Percentiles rank a stretch among this genome's conserved stretches.
phyloP scores from a whole-genome alignment of 1,140 invertebrate species.

The Caerostris darwini region DNA sequence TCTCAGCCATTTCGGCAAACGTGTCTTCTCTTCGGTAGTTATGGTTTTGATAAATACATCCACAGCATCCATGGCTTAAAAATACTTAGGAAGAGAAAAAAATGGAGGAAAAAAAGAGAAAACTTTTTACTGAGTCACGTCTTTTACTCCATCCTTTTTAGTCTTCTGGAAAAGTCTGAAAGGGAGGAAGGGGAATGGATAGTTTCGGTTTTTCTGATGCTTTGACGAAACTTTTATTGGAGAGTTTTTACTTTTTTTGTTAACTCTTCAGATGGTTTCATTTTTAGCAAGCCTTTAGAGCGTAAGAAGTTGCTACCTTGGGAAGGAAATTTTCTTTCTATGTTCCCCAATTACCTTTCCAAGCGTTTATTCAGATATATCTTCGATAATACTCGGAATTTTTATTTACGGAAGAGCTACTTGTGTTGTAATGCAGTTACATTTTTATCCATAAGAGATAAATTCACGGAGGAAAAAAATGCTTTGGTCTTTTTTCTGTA shows the following conservation, averaged over 20 bases:
- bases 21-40: background rate
- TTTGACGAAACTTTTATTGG: constrained; percentile 28
- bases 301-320: constrained; percentile 9
- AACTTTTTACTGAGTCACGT: background rate
- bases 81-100: background rate
- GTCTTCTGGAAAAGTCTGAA: background rate
- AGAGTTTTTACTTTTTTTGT: background rate
- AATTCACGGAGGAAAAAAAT: no score
- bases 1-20: background rate
- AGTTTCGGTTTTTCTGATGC: constrained; percentile 7
- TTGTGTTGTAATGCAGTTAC: background rate
- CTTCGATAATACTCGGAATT: background rate
- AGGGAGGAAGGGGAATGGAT: background rate
- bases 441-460: no score
- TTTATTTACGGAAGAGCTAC: constrained; percentile 1
- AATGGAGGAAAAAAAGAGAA: background rate
- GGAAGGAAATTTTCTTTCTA: background rate
- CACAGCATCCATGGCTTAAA: background rate
- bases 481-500: no score
- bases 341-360: background rate
- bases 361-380: background rate
- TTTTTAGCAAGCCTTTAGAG: constrained; percentile 15
- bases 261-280: background rate
- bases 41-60: constrained; percentile 53
- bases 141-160: background rate